These are phyloP conservation scores for Cygnus atratus DNA, from an alignment of 2,113 vertebrate species.

Conservation along the genomic window DNA sequence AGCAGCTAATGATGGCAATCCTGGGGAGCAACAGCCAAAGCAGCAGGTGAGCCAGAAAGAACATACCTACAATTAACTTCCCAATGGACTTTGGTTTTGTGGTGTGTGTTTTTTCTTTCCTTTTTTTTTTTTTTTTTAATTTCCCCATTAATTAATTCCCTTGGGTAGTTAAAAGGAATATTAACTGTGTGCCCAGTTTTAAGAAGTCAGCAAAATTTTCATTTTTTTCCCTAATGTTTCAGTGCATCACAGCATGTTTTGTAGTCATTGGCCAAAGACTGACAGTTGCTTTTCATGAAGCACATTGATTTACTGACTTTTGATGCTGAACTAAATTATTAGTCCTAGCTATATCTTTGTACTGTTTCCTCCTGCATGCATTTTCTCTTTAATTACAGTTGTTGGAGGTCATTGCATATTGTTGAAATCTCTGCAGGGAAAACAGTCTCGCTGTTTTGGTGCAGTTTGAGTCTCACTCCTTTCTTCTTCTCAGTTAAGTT, in stretches of 20 bases:
- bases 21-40: neutral
- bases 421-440: neutral
- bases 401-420: neutral
- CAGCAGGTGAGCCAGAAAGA: neutral
- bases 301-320: neutral
- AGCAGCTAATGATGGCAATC: neutral
- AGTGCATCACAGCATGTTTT: neutral
- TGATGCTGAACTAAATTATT: constrained; percentile 23
- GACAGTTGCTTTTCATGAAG: neutral
- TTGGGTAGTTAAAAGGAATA: neutral
- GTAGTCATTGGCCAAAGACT: neutral
- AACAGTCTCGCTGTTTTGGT: neutral
- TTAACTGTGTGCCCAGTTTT: neutral
- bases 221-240: neutral
- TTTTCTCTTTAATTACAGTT: constrained; percentile 28
- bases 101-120: neutral
- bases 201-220: neutral
- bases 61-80: constrained; percentile 14
- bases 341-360: neutral
- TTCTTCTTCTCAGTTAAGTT: neutral
- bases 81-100: neutral
- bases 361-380: neutral
- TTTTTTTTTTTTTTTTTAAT: neutral
- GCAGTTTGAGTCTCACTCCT: neutral
- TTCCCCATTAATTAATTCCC: constrained; percentile 20